Evolutionary conservation across 1,140 invertebrate genomes (phyloP), one percentile per base, ranked within the genome.

Genomic region (Aphis craccivora): DNA sequence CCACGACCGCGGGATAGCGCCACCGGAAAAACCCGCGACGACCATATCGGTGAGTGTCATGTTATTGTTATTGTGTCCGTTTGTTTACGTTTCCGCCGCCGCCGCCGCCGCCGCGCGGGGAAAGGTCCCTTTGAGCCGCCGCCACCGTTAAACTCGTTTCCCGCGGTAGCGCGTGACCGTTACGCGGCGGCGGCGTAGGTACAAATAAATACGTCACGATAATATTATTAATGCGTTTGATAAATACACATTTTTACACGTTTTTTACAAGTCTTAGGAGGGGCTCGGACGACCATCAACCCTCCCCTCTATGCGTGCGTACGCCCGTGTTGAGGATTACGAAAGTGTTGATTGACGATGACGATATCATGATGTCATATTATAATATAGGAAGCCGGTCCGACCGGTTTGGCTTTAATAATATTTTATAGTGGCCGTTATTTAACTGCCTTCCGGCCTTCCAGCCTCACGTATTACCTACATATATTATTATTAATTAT

Each of bases 1-100:
- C 18, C 23, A 53, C 51, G 23, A 53, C 88, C 88, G 51, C 88
- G 88, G 88, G 35, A 89, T 55, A 89, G 88, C 88, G 88, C 88
- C 88, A 89, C 88, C 35, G 23, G 9, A 25, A 40, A 55, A 55
- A 55, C 23, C 8, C 45, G 22, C 30, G 84, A 76, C 60, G 3
- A 45, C 30, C 43, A 45, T 25, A 86, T 40, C 45, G 84, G 84
- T 86, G 84, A 86, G 84, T 86, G 37, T 86, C 2, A 40, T 40
- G 60, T 67, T 76, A 5, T 76, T 76, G 60, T 76, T 40, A 40
- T 76, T 67, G 60, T 0, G 30, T n/a, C 30, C 1, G 60, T 76
- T 76, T 76, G 60, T 76, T 76, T 76, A 76, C 60, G 60, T 76
- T 76, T n/a, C 30, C 1, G 30, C 60, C 60, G 30, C 60, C 14